Percentiles rank a stretch among this genome's conserved stretches.
Evolutionary conservation across 1,140 invertebrate species (phyloP).

Genomic region (Vanessa tameamea): DNA sequence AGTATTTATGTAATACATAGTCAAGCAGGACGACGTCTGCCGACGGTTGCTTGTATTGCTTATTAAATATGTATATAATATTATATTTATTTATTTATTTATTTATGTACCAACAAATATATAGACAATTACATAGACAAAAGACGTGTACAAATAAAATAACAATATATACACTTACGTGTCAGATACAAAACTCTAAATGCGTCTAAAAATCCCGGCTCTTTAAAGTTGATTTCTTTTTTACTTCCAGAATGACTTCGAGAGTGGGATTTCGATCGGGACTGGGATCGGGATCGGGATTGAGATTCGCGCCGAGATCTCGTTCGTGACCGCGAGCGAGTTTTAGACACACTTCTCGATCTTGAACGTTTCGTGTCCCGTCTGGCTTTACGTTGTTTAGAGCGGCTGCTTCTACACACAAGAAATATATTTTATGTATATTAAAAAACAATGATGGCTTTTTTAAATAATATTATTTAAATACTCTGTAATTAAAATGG

Average conservation of each 20-base stretch:
- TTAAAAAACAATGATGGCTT: too few species aligned
- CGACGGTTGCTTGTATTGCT: too few species aligned
- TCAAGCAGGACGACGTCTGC: too few species aligned
- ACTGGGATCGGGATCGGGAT: slow-evolving; percentile 37
- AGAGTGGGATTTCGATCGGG: slow-evolving; percentile 38
- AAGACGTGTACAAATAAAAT: too few species aligned
- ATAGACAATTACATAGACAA: too few species aligned
- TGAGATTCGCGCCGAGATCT: slow-evolving; percentile 38
- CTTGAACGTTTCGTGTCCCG: slow-evolving; percentile 36
- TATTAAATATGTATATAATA: too few species aligned
- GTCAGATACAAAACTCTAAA: slow-evolving; percentile 66
- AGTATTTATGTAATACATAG: too few species aligned
- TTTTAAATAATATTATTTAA: too few species aligned
- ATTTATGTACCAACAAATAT: too few species aligned
- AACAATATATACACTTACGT: slow-evolving; percentile 49
- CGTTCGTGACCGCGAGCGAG: slow-evolving; percentile 40
- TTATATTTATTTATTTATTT: too few species aligned
- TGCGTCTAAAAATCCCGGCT: slow-evolving; percentile 59
- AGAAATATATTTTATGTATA: background rate
- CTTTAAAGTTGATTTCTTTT: slow-evolving; percentile 44
- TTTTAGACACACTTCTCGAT: slow-evolving; percentile 40
- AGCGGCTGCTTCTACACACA: slow-evolving; percentile 47
- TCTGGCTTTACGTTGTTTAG: slow-evolving; percentile 46
- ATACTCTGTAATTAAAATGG: too few species aligned
- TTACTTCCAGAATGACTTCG: slow-evolving; percentile 36